Conservation (phyloP, 2,888 invertebrate species). For the Phorcus lineatus region DNA sequence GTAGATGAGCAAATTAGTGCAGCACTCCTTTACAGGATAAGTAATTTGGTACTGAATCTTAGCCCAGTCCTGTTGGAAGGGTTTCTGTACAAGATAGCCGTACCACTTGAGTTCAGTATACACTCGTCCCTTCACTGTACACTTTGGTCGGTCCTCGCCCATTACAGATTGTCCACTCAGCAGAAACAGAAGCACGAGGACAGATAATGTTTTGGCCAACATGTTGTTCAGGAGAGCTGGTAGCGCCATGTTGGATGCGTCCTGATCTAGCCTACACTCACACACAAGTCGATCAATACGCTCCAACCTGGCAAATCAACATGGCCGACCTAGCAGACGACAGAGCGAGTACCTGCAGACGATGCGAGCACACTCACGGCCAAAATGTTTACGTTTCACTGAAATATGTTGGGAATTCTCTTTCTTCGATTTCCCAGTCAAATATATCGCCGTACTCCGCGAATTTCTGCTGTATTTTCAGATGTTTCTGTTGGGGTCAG, state of each 20-base stretch:
- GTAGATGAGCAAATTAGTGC: constrained; percentile 64
- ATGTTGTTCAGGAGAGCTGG: not conserved
- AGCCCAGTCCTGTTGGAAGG: constrained; percentile 61
- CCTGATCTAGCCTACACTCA: not conserved
- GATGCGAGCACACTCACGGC: not conserved
- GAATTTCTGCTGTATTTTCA: not conserved
- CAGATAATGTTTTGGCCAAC: not conserved
- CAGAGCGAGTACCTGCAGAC: not conserved
- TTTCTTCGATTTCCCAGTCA: not conserved
- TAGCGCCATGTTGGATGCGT: constrained; percentile 1
- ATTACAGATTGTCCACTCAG: not conserved
- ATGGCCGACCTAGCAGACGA: constrained; percentile 4
- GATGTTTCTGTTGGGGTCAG: too few species aligned
- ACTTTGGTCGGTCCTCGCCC: constrained; percentile 33
- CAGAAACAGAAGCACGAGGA: not conserved
- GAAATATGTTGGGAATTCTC: not conserved
- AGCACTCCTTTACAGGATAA: constrained; percentile 66
- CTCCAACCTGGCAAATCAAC: constrained; percentile 6
- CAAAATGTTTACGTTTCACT: not conserved
- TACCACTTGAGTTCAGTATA: constrained; percentile 65
- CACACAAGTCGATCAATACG: not conserved
- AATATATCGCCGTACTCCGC: not conserved
- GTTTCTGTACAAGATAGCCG: constrained; percentile 66
- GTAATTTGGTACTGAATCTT: constrained; percentile 66
- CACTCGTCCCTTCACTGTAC: constrained; percentile 61